These are phyloP conservation scores for Tetraodon nigroviridis DNA, from an alignment of 2,113 vertebrate genomes.

Conservation along the genomic window DNA sequence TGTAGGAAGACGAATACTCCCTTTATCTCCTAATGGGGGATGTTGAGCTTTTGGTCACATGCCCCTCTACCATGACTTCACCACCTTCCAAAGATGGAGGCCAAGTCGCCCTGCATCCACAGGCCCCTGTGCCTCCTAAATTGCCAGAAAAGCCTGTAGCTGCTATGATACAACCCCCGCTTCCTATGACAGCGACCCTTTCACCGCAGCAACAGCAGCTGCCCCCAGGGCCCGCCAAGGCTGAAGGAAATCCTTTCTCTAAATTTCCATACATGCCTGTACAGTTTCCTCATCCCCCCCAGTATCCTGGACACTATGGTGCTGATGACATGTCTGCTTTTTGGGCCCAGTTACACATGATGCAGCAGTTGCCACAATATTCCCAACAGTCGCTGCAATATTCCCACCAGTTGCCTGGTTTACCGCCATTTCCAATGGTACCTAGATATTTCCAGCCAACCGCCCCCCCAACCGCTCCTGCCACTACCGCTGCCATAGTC, in stretches of 20 bases:
- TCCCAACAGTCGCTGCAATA: conserved; percentile 7
- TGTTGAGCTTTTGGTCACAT: conserved; percentile 20
- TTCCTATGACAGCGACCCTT: background rate
- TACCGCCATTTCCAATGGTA: conserved; percentile 22
- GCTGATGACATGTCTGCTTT: background rate
- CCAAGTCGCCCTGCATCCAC: background rate
- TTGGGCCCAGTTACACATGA: background rate
- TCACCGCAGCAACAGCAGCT: conserved; percentile 4
- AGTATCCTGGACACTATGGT: conserved; percentile 2
- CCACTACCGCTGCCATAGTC: conserved; percentile 2
- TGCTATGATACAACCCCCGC: background rate
- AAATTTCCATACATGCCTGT: conserved; percentile 2
- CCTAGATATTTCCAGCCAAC: conserved; percentile 21
- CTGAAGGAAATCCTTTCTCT: conserved; percentile 5
- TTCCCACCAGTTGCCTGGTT: background rate
- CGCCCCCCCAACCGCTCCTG: conserved; percentile 8
- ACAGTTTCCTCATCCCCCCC: conserved; percentile 11
- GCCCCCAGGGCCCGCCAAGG: background rate
- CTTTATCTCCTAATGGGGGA: conserved; percentile 21
- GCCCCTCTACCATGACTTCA: conserved; percentile 7
- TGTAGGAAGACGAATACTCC: conserved; percentile 31
- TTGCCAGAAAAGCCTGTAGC: background rate
- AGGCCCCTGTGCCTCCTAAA: background rate
- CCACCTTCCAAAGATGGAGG: conserved; percentile 9
- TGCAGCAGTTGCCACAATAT: conserved; percentile 12